These are phyloP conservation scores for Lordiphosa collinella DNA, from an alignment of 1,140 invertebrate genomes.

Conservation along the genomic window DNA sequence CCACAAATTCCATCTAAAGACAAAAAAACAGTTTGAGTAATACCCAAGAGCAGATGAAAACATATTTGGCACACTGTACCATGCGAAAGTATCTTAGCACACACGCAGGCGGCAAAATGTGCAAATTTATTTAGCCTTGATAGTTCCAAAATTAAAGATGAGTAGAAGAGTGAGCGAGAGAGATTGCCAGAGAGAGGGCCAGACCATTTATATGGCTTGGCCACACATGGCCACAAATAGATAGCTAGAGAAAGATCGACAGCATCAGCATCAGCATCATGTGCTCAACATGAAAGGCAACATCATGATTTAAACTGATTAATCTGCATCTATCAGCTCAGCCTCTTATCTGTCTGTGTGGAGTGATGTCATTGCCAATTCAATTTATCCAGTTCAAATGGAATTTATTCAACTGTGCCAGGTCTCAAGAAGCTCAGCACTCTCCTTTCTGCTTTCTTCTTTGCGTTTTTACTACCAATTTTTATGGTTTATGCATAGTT, in stretches of 20 bases:
- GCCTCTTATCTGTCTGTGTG: conserved; percentile 23
- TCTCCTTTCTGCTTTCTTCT: not conserved
- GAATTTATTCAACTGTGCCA: conserved; percentile 43
- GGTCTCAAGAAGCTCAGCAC: conserved; percentile 31
- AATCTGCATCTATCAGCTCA: conserved; percentile 34
- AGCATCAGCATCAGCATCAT: not conserved
- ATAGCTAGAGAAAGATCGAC: not conserved
- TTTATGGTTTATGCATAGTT: conserved; percentile 69
- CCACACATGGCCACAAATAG: conserved; percentile 16
- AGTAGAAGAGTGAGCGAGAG: not conserved
- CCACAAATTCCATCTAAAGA: too few species aligned
- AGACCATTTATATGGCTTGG: conserved; percentile 41
- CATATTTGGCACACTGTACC: conserved; percentile 5
- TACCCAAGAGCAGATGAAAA: too few species aligned
- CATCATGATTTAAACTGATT: conserved; percentile 43
- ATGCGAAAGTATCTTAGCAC: conserved; percentile 2
- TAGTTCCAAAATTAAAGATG: conserved; percentile 58
- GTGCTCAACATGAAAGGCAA: conserved; percentile 32
- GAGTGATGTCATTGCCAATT: conserved; percentile 64
- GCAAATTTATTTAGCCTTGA: conserved; percentile 73
- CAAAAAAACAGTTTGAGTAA: too few species aligned
- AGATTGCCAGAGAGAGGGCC: not conserved
- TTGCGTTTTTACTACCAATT: conserved; percentile 62
- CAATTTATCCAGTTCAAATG: conserved; percentile 61
- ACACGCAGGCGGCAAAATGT: conserved; percentile 44